phyloP scores from a whole-genome alignment of 1,140 invertebrate genomes.

The Tachypleus tridentatus region DNA sequence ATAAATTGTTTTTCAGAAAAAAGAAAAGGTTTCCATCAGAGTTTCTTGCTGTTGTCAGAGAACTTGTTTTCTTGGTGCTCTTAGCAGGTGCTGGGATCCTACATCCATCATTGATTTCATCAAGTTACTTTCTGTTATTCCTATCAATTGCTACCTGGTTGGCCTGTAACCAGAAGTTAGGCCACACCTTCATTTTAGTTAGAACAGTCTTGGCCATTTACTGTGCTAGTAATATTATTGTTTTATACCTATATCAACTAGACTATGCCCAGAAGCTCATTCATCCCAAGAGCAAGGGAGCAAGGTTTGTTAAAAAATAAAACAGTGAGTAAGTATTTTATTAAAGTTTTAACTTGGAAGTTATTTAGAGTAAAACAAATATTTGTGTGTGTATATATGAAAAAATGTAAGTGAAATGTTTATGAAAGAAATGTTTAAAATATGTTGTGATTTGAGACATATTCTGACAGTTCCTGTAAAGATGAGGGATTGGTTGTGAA shows the following conservation, averaged over 20 bases:
- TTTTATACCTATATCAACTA: slow-evolving; percentile 75
- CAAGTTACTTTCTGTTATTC: slow-evolving; percentile 49
- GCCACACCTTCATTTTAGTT: slow-evolving; percentile 49
- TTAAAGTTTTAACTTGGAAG: no score
- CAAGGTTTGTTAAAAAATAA: no score
- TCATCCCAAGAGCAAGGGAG: slow-evolving; percentile 15
- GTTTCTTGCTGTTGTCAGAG: slow-evolving; percentile 18
- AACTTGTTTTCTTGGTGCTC: slow-evolving; percentile 30
- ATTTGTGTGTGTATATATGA: no score
- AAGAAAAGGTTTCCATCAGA: no score
- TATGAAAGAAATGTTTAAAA: no score
- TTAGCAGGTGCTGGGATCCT: slow-evolving; percentile 56
- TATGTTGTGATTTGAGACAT: no score
- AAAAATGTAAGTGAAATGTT: no score
- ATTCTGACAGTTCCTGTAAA: no score
- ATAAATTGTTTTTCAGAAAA: no score
- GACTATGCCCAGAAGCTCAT: slow-evolving; percentile 63
- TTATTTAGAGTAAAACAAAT: no score
- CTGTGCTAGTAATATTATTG: slow-evolving; percentile 57
- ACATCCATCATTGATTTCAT: slow-evolving; percentile 33
- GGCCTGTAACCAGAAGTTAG: slow-evolving; percentile 55
- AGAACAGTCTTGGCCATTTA: slow-evolving; percentile 49
- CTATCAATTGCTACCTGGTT: slow-evolving; percentile 74
- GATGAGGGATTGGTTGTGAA: no score
- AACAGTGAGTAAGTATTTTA: no score